A percentile compares a stretch with the other conserved stretches of the same genome.
These are phyloP conservation scores for Emydura subglobosa DNA, from an alignment of 2,113 vertebrate species.

Conservation along the genomic window DNA sequence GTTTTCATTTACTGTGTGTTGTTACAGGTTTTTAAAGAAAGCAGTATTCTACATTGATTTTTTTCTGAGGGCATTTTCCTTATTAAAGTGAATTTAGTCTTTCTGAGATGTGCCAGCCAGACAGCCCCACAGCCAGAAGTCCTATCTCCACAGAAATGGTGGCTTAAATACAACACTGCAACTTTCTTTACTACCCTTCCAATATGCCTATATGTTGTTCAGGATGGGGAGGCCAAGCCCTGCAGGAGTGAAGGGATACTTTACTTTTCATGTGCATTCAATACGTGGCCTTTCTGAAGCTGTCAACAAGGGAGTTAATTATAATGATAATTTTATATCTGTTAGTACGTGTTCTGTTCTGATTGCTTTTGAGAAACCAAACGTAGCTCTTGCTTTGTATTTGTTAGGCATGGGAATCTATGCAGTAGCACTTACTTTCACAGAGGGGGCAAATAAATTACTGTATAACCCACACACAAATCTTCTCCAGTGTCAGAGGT, in stretches of 20 bases:
- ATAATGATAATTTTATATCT: conserved; percentile 8
- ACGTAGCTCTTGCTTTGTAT: background rate
- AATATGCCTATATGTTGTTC: background rate
- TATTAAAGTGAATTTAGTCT: background rate
- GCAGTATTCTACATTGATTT: background rate
- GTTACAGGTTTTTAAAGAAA: background rate
- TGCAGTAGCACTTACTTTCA: background rate
- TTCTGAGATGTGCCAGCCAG: background rate
- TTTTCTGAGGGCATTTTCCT: background rate
- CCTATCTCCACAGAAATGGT: background rate
- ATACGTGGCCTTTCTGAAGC: background rate
- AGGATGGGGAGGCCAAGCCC: background rate
- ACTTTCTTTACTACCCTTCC: rapidly evolving
- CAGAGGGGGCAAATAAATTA: background rate
- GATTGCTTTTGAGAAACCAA: background rate
- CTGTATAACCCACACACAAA: background rate
- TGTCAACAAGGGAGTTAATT: background rate
- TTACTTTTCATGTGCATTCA: background rate
- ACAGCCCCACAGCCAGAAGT: background rate
- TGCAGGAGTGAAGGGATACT: background rate
- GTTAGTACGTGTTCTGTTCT: background rate
- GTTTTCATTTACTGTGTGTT: background rate
- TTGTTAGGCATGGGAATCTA: background rate
- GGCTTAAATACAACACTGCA: background rate
- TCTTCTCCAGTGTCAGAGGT: background rate